Evolutionary conservation across 2,113 vertebrate species (phyloP), one percentile per base, ranked within the genome.

Genomic region (Carassius gibelio): DNA sequence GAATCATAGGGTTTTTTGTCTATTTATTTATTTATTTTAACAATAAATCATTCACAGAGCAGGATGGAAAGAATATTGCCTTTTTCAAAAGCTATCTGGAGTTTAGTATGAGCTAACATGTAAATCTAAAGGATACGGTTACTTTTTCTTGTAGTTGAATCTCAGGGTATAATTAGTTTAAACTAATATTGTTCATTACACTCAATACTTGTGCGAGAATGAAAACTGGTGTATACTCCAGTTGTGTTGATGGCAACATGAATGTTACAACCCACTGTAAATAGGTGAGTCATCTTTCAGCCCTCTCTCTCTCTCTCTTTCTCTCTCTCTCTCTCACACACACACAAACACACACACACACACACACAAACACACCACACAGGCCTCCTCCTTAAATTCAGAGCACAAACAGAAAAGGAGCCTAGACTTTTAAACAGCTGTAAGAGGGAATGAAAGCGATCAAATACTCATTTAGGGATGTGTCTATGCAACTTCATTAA

Each of bases 281-380:
- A 45, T 84, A 86, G 76, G 88, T 76, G 86, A 89, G 62, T 89
- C 86, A 88, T 52, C 17, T 34, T 57, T 84, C 48, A 75, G 79
- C 79, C 81, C 76, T 89, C 66, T 71, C 71, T 57, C 79, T 68
- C 55, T 82, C 78, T 74, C 66, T 74, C 75, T 72, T 4, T 34
- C 76, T 64, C 42, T 45, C 21, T 87, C 57, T 74, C 57, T 81
- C 66, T 59, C 36, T 15, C 57, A 48, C 69, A 75, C 61, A 78
- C 42, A 45, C 42, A 45, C 38, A 42, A 6, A 42, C 38, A 42
- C 38, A 42, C 38, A 42, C 38, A 42, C 38, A 42, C 38, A 7
- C 38, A 42, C 38, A 7, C 38, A 7, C 38, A 7, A 5, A 7
- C 38, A 7, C 38, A 7, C 78, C 69, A n/a, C 2, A 7, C 17